Conservation (phyloP, 1,140 invertebrate species). For the Penaeus vannamei region DNA sequence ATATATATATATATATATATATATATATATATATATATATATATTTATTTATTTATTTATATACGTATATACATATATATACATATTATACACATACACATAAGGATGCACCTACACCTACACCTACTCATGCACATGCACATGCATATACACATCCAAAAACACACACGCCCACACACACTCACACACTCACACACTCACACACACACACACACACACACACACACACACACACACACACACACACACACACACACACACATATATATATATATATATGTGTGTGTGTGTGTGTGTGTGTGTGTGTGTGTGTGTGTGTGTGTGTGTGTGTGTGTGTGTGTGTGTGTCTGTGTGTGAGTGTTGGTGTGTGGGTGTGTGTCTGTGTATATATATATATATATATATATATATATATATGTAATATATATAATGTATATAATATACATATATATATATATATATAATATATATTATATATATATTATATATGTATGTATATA, state of each 20-base stretch:
- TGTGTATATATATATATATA: neutral
- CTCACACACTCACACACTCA: too few relatives aligned
- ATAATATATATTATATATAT: too few relatives aligned
- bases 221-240: neutral
- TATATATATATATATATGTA: neutral
- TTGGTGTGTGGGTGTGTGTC: too few relatives aligned
- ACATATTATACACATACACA: neutral
- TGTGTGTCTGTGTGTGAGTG: too few relatives aligned
- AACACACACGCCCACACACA: too few relatives aligned
- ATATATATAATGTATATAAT: constrained; percentile 4
- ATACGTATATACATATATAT: constrained; percentile 27
- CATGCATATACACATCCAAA: too few relatives aligned
- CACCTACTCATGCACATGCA: neutral
- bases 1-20: constrained; percentile 44
- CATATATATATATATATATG: neutral
- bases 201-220: neutral
- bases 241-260: neutral
- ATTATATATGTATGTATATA: neutral
- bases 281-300: too few relatives aligned
- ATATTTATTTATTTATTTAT: constrained; percentile 12
- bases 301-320: too few relatives aligned
- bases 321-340: too few relatives aligned
- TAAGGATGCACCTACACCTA: neutral
- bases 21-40: constrained; percentile 32
- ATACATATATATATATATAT: neutral